Conservation (phyloP, 1,140 invertebrate genomes). For the Choristoneura fumiferana region DNA sequence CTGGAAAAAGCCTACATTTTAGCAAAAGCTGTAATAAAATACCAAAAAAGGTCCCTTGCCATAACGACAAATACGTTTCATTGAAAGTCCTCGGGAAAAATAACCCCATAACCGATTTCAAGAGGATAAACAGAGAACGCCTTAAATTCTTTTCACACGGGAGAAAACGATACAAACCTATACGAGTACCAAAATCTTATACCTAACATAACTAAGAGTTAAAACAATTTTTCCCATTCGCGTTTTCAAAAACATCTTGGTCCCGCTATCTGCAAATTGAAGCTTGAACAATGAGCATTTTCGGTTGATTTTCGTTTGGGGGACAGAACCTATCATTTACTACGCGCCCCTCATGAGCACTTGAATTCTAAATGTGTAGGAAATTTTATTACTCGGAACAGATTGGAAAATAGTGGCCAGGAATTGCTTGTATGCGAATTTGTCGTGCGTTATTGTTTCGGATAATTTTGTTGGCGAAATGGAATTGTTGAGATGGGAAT, state of each 20-base stretch:
- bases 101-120: conserved; percentile 3
- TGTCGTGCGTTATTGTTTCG: background rate
- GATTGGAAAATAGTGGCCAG: conserved; percentile 37
- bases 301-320: conserved; percentile 17
- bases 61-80: background rate
- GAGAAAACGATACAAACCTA: background rate
- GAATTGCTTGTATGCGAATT: background rate
- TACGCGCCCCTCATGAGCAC: conserved; percentile 31
- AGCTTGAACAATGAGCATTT: background rate
- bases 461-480: background rate
- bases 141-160: background rate
- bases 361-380: conserved; percentile 38
- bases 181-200: background rate
- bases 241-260: conserved; percentile 11
- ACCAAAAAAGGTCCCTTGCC: background rate
- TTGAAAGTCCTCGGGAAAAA: background rate
- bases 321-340: conserved; percentile 27
- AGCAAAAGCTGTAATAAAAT: background rate
- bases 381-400: conserved; percentile 45
- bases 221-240: conserved; percentile 17
- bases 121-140: background rate
- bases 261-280: background rate
- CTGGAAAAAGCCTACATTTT: no score
- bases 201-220: conserved; percentile 13
- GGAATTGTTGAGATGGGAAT: no score